Evolutionary conservation across 1,140 invertebrate species (phyloP).

Genomic region (Chlorops oryzae): DNA sequence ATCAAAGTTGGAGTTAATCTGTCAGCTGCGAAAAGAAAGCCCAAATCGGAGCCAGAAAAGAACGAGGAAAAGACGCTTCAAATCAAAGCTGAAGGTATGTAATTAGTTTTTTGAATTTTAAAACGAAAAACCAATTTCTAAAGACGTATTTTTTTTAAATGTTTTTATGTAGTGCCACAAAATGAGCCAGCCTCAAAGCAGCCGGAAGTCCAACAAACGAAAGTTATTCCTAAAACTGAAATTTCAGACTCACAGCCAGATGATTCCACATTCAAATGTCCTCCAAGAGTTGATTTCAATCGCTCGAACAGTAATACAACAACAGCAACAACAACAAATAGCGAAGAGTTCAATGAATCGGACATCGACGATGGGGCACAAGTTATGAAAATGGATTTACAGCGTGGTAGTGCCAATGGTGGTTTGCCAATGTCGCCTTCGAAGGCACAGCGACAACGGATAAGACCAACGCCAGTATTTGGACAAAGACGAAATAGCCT

Average conservation of each 20-base stretch:
- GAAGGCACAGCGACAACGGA: constrained; percentile 27
- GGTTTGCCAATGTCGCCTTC: constrained; percentile 35
- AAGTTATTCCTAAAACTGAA: no score
- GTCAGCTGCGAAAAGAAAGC: constrained; percentile 33
- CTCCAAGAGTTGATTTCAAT: constrained; percentile 5
- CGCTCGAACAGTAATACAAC: constrained; percentile 3
- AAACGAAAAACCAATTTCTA: no score
- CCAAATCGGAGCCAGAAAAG: neutral
- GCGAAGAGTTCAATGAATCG: constrained; percentile 28
- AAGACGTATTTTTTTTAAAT: no score
- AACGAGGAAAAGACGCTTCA: neutral
- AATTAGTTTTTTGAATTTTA: no score
- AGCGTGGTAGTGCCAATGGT: constrained; percentile 20
- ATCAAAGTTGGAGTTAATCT: constrained; percentile 51
- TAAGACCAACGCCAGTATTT: constrained; percentile 31
- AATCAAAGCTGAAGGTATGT: neutral
- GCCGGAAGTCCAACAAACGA: no score
- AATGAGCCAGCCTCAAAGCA: no score
- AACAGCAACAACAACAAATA: constrained; percentile 21
- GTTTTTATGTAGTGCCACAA: no score
- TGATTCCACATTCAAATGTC: constrained; percentile 16
- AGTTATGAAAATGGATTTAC: constrained; percentile 40
- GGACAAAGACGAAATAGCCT: constrained; percentile 50
- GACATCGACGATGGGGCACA: constrained; percentile 40
- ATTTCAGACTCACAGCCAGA: neutral